Conservation (phyloP, 35 echinoderm and acorn worm species). For the Hemicentrotus pulcherrimus region DNA sequence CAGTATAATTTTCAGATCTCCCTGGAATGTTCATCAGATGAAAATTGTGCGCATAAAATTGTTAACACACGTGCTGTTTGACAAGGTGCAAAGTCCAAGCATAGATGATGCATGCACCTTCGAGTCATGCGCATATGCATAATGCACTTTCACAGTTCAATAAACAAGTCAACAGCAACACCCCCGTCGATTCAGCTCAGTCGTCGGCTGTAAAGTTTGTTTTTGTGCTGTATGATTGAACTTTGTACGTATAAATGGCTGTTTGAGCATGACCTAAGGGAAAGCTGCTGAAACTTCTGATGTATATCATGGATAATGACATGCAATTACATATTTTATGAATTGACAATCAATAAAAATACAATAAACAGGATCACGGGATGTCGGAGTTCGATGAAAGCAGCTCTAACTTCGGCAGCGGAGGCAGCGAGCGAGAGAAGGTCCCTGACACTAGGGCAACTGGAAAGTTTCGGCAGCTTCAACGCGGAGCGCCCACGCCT, state of each 20-base stretch:
- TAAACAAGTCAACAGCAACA: not conserved
- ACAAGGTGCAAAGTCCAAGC: not conserved
- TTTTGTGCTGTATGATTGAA: not conserved
- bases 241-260: not conserved
- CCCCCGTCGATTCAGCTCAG: not conserved
- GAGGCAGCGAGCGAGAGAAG: slow-evolving; percentile 31
- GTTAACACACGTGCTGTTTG: not conserved
- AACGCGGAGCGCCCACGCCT: not conserved
- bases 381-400: slow-evolving; percentile 21
- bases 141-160: not conserved
- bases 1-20: not conserved
- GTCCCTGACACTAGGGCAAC: not conserved
- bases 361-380: not conserved
- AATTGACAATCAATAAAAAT: not conserved
- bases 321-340: not conserved
- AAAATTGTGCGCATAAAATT: not conserved
- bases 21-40: not conserved
- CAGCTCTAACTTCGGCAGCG: not conserved
- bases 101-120: not conserved
- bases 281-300: not conserved
- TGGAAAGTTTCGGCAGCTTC: not conserved
- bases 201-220: not conserved
- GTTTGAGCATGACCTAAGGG: not conserved
- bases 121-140: not conserved
- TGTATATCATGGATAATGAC: not conserved